A percentile compares a stretch with the other conserved stretches of the same genome.
These are phyloP conservation scores for Corythaixoides concolor DNA, from an alignment of 2,113 vertebrate species.

Conservation along the genomic window DNA sequence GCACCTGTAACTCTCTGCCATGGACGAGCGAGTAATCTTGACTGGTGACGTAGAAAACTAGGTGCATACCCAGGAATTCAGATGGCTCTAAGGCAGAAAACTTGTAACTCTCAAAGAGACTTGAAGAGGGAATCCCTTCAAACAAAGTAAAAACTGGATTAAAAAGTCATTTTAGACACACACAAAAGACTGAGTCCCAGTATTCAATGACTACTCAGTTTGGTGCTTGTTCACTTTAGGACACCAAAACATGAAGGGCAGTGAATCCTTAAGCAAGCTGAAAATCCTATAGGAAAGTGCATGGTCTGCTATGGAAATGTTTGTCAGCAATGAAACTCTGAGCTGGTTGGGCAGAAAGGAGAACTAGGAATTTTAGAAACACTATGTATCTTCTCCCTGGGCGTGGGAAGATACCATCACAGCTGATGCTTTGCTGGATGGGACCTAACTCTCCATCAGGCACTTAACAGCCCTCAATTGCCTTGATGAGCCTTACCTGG, in stretches of 20 bases:
- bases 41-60: fast-evolving
- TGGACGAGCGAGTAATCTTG: fast-evolving
- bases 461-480: not conserved
- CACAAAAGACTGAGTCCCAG: not conserved
- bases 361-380: not conserved
- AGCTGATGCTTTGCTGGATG: not conserved
- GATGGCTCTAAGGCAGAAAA: not conserved
- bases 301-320: not conserved
- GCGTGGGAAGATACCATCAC: fast-evolving
- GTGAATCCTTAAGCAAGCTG: not conserved
- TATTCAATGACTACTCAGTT: not conserved
- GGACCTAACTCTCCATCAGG: not conserved
- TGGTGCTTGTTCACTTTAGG: not conserved
- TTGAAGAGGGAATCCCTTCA: not conserved
- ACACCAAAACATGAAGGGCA: not conserved
- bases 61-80: fast-evolving
- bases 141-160: not conserved
- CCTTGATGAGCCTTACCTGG: not conserved
- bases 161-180: not conserved
- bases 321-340: not conserved
- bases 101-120: not conserved
- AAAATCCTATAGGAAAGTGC: not conserved
- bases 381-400: no score
- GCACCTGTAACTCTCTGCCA: not conserved
- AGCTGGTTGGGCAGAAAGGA: not conserved